Evolutionary conservation across 2,797 vertebrate species (phyloP), one percentile per base, ranked within the genome.

Genomic region (Gobionotothen gibberifrons): DNA sequence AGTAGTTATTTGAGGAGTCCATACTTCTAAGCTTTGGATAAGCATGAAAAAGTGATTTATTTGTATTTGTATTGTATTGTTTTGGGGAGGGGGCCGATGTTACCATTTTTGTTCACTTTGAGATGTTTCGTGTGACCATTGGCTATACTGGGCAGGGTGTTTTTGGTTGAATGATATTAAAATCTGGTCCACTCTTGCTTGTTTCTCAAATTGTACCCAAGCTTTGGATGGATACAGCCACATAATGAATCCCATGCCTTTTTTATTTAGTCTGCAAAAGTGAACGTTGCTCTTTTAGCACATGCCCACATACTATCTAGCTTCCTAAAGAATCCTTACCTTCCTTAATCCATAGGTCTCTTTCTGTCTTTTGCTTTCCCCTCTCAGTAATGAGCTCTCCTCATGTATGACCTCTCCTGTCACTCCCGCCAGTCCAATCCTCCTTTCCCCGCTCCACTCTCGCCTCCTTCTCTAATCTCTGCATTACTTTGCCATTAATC

Each of bases 351-450:
- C 7, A 19, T 6, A 49, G 29, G 49, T 53, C 63, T 63, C 63
- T 51, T 54, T 66, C 52, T 51, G 7, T 42, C 69, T 72, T 66
- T 72, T 78, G 72, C 79, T 60, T 80, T 78, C 81, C 79, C 69
- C 57, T 48, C 74, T 61, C 64, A 0, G 79, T 91, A 92, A 93
- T 92, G 87, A 91, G 85, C 91, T 88, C 87, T 85, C 81, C 80
- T 91, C 82, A 82, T 85, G 81, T 81, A 75, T 91, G 92, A 93
- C 90, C 92, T 92, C 87, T 86, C 85, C 88, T 91, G 90, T 91
- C 92, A 91, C 82, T 89, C 84, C 58, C 22, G 39, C 72, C 67
- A 14, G 54, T 67, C 73, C 81, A 86, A 86, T 91, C 91, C 73
- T 72, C 73, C 71, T 76, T 82, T 81, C 74, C 26, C 59, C 6